Conservation (phyloP, 2,797 vertebrate species). For the Limnodromus scolopaceus region DNA sequence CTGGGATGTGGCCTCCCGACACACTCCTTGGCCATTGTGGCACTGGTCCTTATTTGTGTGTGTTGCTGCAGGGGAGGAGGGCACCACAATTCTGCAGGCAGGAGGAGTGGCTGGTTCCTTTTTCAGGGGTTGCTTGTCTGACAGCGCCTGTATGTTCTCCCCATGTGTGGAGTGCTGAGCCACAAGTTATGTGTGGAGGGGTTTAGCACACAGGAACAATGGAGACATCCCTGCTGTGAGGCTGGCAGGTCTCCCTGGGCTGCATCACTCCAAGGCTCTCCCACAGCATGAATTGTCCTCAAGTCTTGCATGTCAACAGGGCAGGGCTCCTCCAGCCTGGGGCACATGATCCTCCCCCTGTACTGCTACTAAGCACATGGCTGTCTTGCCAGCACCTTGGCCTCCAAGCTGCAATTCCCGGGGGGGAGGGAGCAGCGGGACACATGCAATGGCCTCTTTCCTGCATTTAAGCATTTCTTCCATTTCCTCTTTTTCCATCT, state of each 20-base stretch:
- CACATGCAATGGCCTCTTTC: neutral
- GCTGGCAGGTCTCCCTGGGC: neutral
- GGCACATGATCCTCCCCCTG: neutral
- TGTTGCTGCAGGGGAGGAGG: fast-evolving
- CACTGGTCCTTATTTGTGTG: neutral
- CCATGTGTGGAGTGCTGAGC: fast-evolving
- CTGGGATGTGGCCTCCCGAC: neutral
- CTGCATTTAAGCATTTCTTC: neutral
- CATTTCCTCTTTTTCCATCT: neutral
- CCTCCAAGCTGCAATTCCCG: fast-evolving
- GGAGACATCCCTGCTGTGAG: neutral
- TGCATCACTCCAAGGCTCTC: neutral
- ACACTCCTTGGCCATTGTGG: neutral
- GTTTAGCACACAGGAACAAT: neutral
- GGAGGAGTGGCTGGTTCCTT: neutral
- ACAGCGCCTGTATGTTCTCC: neutral
- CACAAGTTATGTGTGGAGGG: fast-evolving
- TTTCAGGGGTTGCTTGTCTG: neutral
- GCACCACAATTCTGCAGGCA: fast-evolving
- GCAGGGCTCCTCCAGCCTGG: neutral
- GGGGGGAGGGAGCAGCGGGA: neutral
- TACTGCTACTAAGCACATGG: neutral
- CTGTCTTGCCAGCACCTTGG: neutral
- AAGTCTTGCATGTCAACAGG: neutral
- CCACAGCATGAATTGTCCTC: neutral